Conservation (phyloP, 2,888 invertebrate genomes). For the Hyposoter didymator region DNA sequence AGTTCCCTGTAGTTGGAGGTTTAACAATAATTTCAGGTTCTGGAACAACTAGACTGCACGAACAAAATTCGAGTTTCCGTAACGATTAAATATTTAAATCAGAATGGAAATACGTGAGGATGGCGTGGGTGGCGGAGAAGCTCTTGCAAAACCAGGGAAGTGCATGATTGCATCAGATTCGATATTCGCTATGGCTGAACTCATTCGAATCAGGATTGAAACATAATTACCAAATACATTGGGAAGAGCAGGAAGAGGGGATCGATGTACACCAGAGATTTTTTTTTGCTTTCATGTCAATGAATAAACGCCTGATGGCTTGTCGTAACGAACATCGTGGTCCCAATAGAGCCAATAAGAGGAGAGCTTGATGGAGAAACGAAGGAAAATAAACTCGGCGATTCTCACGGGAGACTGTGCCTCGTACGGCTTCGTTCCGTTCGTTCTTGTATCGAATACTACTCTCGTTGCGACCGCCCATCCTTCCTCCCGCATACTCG, state of each 20-base stretch:
- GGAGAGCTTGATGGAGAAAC: conserved; percentile 10
- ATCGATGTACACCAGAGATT: background rate
- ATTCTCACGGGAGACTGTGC: conserved; percentile 57
- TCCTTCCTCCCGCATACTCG: conserved; percentile 68
- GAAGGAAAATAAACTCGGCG: conserved; percentile 33
- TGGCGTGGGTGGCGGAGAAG: background rate
- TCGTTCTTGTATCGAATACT: conserved; percentile 61
- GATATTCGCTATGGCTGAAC: background rate
- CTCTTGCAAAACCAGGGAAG: background rate
- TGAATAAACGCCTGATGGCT: background rate
- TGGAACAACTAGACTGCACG: background rate
- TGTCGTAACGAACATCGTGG: background rate
- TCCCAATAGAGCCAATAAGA: conserved; percentile 17
- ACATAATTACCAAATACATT: background rate
- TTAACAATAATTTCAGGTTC: background rate
- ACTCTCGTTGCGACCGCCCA: conserved; percentile 47
- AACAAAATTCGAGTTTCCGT: background rate
- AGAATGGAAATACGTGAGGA: background rate
- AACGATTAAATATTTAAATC: background rate
- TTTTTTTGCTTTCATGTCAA: background rate
- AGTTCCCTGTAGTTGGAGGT: background rate
- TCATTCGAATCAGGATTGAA: background rate
- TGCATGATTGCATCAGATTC: background rate
- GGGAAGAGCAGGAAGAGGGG: background rate
- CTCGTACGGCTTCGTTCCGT: conserved; percentile 25